Evolutionary conservation across 2,888 invertebrate genomes (phyloP), one percentile per base, ranked within the genome.

Genomic region (Philonicus albiceps): DNA sequence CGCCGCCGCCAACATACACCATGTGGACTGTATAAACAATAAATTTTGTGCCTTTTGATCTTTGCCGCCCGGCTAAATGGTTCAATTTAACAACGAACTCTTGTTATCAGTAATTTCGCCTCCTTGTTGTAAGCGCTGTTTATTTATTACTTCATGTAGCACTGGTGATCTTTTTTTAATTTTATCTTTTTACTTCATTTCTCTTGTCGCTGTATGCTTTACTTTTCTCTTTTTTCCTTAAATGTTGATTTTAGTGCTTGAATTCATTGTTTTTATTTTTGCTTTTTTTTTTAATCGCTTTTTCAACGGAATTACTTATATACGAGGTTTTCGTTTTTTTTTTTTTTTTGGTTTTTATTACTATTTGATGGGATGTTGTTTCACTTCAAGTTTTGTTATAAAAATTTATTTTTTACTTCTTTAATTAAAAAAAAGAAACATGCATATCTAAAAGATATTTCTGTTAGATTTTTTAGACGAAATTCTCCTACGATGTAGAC

Each of bases 21-120:
- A 55, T 53, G 53, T 53, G 34, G 40, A 83, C 64, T 83, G 83
- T 83, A 83, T 72, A 83, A 83, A 64, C 83, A 83, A 83, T 83
- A 83, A 85, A 74, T 85, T 85, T 75, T 30, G 73, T 31, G 31
- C 31, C 16, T 31, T 85, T 85, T 85, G 85, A 85, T 85, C 85
- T 85, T 85, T 75, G 34, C 85, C 85, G 85, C 31, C 34, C 53
- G 34, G 31, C 78, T 80, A 86, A 86, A 86, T 86, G 86, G 78
- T 78, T 86, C 86, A 80, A 80, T 80, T 86, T 76, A 86, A 86
- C 86, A 86, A 86, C 86, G 72, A 86, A 86, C 72, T 86, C 86
- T 86, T 80, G 86, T 86, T 86, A 86, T 86, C 86, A 86, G 86
- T 86, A 86, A 86, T 86, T 86, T 86, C 78, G 86, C 76, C 86